Percentiles rank a stretch among this genome's conserved stretches.
These are phyloP conservation scores for Pollicipes pollicipes DNA, from an alignment of 1,140 invertebrate genomes.

Conservation along the genomic window DNA sequence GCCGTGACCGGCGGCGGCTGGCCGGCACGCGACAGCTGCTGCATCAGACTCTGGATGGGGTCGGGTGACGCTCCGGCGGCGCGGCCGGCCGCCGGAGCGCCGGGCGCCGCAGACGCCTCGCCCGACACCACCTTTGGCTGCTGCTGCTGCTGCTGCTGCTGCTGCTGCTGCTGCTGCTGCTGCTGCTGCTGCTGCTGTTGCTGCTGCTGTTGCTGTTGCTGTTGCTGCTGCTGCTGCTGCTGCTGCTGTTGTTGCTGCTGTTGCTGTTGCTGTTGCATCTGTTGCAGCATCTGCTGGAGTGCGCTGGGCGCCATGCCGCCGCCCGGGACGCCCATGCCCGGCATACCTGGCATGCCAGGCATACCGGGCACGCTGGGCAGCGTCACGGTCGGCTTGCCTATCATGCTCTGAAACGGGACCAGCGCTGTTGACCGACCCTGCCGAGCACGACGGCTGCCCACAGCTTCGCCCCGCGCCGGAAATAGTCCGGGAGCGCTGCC, in stretches of 20 bases:
- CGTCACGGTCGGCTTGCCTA: not conserved
- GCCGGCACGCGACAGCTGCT: conserved; percentile 15
- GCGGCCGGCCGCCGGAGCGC: not conserved
- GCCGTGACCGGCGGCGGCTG: conserved; percentile 12
- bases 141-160: conserved; percentile 20
- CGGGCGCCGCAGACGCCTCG: conserved; percentile 4
- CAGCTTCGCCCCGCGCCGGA: too few species aligned
- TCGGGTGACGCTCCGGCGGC: conserved; percentile 10
- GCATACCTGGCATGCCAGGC: not conserved
- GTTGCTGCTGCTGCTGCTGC: conserved; percentile 11
- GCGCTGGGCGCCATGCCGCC: not conserved
- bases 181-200: conserved; percentile 21
- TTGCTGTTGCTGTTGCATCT: conserved; percentile 17
- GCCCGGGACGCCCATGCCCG: conserved; percentile 4
- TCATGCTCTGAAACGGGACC: not conserved
- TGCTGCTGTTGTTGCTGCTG: conserved; percentile 21
- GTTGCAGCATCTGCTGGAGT: conserved; percentile 5
- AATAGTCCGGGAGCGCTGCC: too few species aligned
- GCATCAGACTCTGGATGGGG: conserved; percentile 20
- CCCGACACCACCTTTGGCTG: conserved; percentile 11
- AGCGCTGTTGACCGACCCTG: too few species aligned
- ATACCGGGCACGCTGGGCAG: not conserved
- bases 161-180: conserved; percentile 26
- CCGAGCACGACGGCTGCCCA: too few species aligned
- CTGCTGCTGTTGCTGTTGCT: conserved; percentile 20